These are phyloP conservation scores for Choristoneura rosaceana DNA, from an alignment of 2,888 invertebrate genomes.

Conservation along the genomic window DNA sequence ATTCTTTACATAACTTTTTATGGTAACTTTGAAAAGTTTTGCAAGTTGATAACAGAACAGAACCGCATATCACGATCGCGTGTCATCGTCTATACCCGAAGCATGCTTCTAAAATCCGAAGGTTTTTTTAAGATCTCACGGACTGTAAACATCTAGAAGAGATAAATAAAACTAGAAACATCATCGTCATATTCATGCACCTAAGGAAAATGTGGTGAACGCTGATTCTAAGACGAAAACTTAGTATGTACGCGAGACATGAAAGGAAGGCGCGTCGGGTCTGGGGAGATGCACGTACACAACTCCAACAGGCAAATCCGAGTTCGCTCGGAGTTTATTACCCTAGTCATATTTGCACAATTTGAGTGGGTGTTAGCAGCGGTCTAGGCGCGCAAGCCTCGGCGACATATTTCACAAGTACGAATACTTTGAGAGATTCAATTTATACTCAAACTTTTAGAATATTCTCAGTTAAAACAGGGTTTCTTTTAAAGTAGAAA, in stretches of 20 bases:
- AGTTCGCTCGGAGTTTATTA: slow-evolving; percentile 77
- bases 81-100: too few relatives aligned
- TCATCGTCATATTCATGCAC: slow-evolving; percentile 24
- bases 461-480: neutral
- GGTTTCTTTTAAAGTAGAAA: neutral
- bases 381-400: slow-evolving; percentile 58
- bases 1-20: too few relatives aligned
- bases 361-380: slow-evolving; percentile 74
- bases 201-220: slow-evolving; percentile 49
- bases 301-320: slow-evolving; percentile 78
- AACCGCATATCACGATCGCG: too few relatives aligned
- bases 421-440: slow-evolving; percentile 42
- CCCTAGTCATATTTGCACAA: slow-evolving; percentile 81
- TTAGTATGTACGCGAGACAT: slow-evolving; percentile 64
- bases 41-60: too few relatives aligned
- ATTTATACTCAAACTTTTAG: slow-evolving; percentile 38
- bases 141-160: neutral
- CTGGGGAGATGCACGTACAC: slow-evolving; percentile 71
- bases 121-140: too few relatives aligned
- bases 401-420: slow-evolving; percentile 51
- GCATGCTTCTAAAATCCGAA: too few relatives aligned
- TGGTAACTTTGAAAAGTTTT: too few relatives aligned
- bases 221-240: slow-evolving; percentile 65
- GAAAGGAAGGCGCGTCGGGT: slow-evolving; percentile 52
- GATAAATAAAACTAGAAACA: slow-evolving; percentile 17